Base-by-base conservation (phyloP, 2,113 vertebrate species). In the Orcinus orca region DNA sequence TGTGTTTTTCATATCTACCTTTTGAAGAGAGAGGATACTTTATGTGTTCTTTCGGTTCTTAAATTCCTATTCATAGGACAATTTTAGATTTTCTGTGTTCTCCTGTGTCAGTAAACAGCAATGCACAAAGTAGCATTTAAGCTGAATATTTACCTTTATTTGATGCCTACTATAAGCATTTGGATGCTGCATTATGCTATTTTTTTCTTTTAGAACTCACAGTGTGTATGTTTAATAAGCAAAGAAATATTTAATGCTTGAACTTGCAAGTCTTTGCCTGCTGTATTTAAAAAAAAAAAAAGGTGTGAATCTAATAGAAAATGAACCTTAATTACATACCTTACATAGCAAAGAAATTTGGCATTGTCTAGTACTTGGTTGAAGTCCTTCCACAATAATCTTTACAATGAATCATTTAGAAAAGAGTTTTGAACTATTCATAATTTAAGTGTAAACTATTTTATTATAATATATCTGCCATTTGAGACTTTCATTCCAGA, bases 321-420 rank as follows among this genome's bases (percentile, higher is more conserved):
- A 26, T 53, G n/a, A 96, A 81, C 21, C 58, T 88, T 93, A 96
- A 94, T 93, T 95, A 84, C 13, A 17, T 77, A 79, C 15, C 1
- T 89, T 91, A 77, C 29, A 41, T 25, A 96, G n/a, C 23, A 76
- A 93, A 82, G 11, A 96, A 87, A 96, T 80, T 82, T 90, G 73
- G 26, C 67, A 74, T 25, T 84, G 38, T 86, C 25, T 95, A 90
- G 77, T 36, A 53, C 6, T 70, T 65, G 8, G 44, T 77, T 92
- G 95, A 94, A 81, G 21, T 60, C 8, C 31, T 4, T 71, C 44
- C 12, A 63, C 18, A 93, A 63, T 74, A 26, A 63, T 86, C 60
- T 47, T 74, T 80, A 63, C 44, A 79, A 53, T 77, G 31, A 3
- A 91, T 76, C 29, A 90, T 60, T 90, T 76, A 41, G 33, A 97